A percentile compares a stretch with the other conserved stretches of the same genome.
These are phyloP conservation scores for Leuctra nigra DNA, from an alignment of 2,888 invertebrate species.

Conservation along the genomic window DNA sequence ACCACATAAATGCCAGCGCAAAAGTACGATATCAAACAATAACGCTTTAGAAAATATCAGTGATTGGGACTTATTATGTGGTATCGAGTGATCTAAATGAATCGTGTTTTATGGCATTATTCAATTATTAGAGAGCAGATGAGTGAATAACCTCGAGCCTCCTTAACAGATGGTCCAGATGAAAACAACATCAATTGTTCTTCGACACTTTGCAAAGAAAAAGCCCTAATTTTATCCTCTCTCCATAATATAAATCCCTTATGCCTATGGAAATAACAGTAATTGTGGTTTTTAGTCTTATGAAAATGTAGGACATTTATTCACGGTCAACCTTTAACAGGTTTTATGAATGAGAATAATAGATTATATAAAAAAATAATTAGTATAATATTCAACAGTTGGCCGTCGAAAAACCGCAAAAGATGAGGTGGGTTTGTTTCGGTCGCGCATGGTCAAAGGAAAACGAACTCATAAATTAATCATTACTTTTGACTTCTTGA, in stretches of 20 bases:
- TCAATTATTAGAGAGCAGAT: no score
- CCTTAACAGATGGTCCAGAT: no score
- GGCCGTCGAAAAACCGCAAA: neutral
- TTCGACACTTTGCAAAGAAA: no score
- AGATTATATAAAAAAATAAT: neutral
- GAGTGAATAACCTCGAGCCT: no score
- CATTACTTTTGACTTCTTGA: no score
- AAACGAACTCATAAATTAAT: conserved; percentile 10
- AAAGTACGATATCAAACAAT: no score
- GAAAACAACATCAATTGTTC: no score
- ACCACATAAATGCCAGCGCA: no score
- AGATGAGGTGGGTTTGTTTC: neutral
- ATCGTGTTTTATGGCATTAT: no score
- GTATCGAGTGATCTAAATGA: no score
- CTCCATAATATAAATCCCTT: neutral
- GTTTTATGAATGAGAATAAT: neutral
- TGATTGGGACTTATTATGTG: no score
- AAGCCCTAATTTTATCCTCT: neutral
- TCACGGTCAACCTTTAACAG: neutral
- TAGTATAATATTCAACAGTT: conserved; percentile 1
- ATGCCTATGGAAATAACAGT: neutral
- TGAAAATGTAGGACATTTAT: neutral
- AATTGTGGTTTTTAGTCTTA: neutral
- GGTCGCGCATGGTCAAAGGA: neutral
- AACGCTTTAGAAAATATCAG: no score